Base-by-base conservation (phyloP, 2,888 invertebrate genomes). In the Meghimatium bilineatum region DNA sequence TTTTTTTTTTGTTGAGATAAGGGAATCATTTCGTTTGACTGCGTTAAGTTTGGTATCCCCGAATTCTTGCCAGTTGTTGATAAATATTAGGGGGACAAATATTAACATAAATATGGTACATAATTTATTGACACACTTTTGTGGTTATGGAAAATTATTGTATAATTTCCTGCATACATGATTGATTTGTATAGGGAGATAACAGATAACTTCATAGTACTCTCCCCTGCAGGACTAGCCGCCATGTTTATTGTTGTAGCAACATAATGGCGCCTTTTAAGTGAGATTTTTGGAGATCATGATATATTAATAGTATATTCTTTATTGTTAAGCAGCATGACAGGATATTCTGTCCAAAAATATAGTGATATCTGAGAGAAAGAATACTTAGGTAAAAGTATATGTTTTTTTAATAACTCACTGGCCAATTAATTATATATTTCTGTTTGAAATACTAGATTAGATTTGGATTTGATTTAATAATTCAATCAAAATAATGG, bases 211-310 rank as follows among this genome's bases (percentile, higher is more conserved):
- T 74, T n/a, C 36, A 34, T 20, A 79, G 79, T 80, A 71, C 32
- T 71, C 36, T 67, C 71, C 80, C 80, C 69, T 69, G 23, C 23
- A 52, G n/a, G n/a, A n/a, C n/a, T n/a, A 34, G 29, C 60, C 34
- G 77, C 77, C 77, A 69, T 69, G 34, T 32, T 80, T 26, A 36
- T 80, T 69, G 67, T 80, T 71, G 52, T 80, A 80, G 80, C 80
- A 80, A 80, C 80, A 79, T 66, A 29, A 71, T 80, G 80, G 52
- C 80, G 67, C 29, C 71, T 32, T 56, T 49, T 29, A 49, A 23
- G 8, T 17, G n/a, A 17, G 56, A n/a, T 23, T 63, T 17, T 26
- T n/a, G n/a, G n/a, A 2, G n/a, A 63, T 5, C 3, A 63, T n/a
- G 29, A 63, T 32, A 32, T 8, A 32, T 32, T 32, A 32, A 2